Evolutionary conservation across 2,888 invertebrate genomes (phyloP).

Genomic region (Sphinx pinastri): DNA sequence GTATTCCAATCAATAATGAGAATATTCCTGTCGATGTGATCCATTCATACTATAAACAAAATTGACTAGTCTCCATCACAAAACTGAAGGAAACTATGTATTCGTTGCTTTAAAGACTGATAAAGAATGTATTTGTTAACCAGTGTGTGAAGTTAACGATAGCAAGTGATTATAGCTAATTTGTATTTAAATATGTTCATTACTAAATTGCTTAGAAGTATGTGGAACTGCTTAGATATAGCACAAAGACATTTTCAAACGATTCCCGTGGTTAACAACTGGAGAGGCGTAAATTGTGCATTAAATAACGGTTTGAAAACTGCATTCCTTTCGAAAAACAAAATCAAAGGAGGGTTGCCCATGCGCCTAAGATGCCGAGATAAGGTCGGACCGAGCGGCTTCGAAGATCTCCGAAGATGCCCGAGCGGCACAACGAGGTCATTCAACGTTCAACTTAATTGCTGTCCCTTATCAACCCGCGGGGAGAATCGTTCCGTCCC

Average conservation of each 20-base stretch:
- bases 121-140: conserved; percentile 1
- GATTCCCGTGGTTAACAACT: conserved; percentile 38
- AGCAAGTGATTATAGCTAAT: conserved; percentile 30
- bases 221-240: conserved; percentile 39
- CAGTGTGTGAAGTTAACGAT: background rate
- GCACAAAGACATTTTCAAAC: conserved; percentile 35
- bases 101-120: background rate
- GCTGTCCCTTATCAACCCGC: conserved; percentile 68
- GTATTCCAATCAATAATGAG: too few species aligned
- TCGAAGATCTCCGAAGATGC: conserved; percentile 63
- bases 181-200: conserved; percentile 39
- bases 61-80: too few species aligned
- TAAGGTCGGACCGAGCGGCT: conserved; percentile 63
- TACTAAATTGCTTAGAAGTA: conserved; percentile 36
- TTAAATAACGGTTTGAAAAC: conserved; percentile 44
- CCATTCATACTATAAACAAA: too few species aligned
- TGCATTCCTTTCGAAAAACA: conserved; percentile 49
- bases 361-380: conserved; percentile 68
- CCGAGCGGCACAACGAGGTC: conserved; percentile 64
- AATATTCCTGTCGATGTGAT: too few species aligned
- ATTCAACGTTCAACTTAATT: conserved; percentile 73
- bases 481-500: conserved; percentile 48
- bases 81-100: too few species aligned
- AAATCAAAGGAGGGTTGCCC: conserved; percentile 64
- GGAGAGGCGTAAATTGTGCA: conserved; percentile 50